Percentiles rank a stretch among this genome's conserved stretches.
phyloP scores from a whole-genome alignment of 35 echinoderm and acorn worm species.

The Apostichopus californicus region DNA sequence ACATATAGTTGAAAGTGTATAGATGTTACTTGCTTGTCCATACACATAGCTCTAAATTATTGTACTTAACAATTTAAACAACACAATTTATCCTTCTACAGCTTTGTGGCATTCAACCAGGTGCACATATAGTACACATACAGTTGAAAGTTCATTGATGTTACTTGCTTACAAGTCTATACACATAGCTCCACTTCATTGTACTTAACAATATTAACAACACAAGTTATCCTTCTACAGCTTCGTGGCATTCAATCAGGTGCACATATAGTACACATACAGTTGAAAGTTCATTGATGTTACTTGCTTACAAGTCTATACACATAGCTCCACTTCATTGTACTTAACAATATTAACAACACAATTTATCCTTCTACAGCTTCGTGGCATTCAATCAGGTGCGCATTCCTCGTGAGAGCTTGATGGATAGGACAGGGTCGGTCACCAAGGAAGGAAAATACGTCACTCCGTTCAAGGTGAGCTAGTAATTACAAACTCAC shows the following conservation, averaged over 20 bases:
- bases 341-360: too few relatives aligned
- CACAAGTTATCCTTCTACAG: constrained; percentile 15
- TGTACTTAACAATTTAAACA: too few relatives aligned
- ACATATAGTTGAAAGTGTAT: neutral
- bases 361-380: constrained; percentile 24
- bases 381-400: constrained; percentile 89
- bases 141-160: neutral
- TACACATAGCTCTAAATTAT: neutral
- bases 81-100: neutral
- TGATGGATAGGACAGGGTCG: constrained; percentile 77
- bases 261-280: constrained; percentile 39
- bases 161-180: neutral
- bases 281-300: neutral
- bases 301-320: neutral
- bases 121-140: constrained; percentile 43
- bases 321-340: neutral
- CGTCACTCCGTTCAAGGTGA: constrained; percentile 74
- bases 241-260: constrained; percentile 86
- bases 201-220: too few relatives aligned
- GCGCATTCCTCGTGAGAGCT: constrained; percentile 76
- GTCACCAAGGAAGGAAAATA: constrained; percentile 75
- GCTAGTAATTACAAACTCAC: neutral
- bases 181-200: too few relatives aligned
- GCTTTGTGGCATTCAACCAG: constrained; percentile 90
- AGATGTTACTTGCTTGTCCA: neutral